Percentiles rank a stretch among this genome's conserved stretches.
phyloP scores from a whole-genome alignment of 2,113 vertebrate species.

The Nematolebias whitei region DNA sequence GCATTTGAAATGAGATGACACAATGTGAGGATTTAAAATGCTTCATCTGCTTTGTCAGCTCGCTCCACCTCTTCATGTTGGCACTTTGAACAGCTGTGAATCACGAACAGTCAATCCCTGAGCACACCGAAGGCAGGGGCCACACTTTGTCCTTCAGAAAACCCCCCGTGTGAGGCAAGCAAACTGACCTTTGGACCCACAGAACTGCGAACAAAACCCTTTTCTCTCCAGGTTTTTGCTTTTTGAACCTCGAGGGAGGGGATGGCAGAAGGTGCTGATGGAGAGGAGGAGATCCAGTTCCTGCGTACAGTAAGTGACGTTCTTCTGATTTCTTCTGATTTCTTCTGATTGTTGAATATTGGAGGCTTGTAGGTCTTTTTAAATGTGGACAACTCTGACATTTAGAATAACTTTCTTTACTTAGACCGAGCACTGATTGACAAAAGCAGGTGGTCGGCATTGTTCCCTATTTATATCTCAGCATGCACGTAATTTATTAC shows the following conservation, averaged over 20 bases:
- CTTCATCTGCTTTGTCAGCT: conserved; percentile 23
- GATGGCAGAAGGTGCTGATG: conserved; percentile 91
- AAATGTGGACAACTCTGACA: neutral
- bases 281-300: conserved; percentile 93
- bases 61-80: conserved; percentile 70
- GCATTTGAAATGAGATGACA: too few species aligned
- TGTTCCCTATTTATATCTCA: conserved; percentile 81
- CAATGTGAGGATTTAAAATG: neutral
- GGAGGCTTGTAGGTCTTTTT: neutral
- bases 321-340: conserved; percentile 13
- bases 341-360: neutral
- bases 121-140: conserved; percentile 42
- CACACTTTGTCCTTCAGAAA: conserved; percentile 52
- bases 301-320: conserved; percentile 87
- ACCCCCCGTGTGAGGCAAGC: conserved; percentile 20
- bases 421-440: conserved; percentile 53
- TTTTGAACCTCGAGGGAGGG: conserved; percentile 38
- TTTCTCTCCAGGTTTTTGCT: conserved; percentile 35
- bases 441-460: conserved; percentile 76
- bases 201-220: conserved; percentile 13
- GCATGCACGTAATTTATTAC: conserved; percentile 40
- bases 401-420: conserved; percentile 19
- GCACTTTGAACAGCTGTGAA: conserved; percentile 44
- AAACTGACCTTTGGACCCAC: conserved; percentile 7
- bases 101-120: conserved; percentile 59